phyloP scores from a whole-genome alignment of 2,113 vertebrate genomes.

The Sclerurus mexicanus region DNA sequence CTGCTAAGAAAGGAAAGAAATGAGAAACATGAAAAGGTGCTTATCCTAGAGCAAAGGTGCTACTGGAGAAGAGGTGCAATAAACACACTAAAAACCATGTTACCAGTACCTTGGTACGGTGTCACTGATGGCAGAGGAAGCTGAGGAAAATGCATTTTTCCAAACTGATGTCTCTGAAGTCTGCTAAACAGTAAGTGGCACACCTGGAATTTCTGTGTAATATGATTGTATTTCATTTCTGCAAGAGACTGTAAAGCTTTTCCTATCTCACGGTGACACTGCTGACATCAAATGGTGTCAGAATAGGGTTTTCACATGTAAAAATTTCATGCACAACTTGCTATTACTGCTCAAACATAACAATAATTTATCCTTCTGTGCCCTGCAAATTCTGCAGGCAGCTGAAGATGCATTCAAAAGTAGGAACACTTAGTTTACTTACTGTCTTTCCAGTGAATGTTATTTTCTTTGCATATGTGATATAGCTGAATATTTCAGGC shows the following conservation, averaged over 20 bases:
- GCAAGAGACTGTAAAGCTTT: neutral
- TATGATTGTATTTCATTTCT: neutral
- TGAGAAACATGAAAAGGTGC: neutral
- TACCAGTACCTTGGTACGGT: neutral
- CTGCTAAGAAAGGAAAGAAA: neutral
- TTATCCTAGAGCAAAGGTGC: neutral
- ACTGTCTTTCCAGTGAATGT: slow-evolving; percentile 5
- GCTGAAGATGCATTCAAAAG: neutral
- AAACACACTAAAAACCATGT: neutral
- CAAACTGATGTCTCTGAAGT: neutral
- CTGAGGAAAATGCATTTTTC: neutral
- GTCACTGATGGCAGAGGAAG: neutral
- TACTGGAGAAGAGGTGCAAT: neutral
- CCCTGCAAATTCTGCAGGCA: neutral
- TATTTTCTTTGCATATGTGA: neutral
- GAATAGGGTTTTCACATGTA: neutral
- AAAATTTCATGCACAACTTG: neutral
- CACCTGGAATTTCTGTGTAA: neutral
- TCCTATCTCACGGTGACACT: neutral
- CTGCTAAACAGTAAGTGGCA: slow-evolving; percentile 3
- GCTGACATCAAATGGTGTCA: neutral
- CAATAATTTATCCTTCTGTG: neutral
- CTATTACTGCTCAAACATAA: neutral
- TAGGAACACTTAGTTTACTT: neutral
- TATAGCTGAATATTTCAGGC: neutral